Conservation (phyloP, 2,113 vertebrate genomes). For the Saguinus imperator region DNA sequence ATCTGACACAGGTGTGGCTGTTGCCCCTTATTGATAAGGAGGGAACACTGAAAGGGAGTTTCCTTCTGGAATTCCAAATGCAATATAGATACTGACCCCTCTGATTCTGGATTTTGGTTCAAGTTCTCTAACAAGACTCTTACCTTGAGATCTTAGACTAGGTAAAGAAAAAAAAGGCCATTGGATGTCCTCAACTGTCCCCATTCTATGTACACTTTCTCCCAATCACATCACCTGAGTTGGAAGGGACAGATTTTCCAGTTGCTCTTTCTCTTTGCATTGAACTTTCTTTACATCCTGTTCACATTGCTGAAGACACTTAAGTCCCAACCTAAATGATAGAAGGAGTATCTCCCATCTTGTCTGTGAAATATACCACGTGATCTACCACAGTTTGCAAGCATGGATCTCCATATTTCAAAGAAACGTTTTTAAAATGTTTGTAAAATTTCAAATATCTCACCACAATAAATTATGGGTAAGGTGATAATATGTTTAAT, state of each 20-base stretch:
- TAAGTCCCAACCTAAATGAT: not conserved
- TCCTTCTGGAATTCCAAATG: not conserved
- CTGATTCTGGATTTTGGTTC: not conserved
- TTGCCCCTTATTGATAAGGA: not conserved
- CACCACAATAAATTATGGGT: not conserved
- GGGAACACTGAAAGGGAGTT: not conserved
- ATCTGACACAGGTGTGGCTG: not conserved
- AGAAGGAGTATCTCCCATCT: not conserved
- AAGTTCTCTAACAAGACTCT: not conserved
- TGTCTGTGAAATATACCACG: not conserved
- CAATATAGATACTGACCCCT: not conserved
- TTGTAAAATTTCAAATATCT: not conserved
- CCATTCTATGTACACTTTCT: not conserved
- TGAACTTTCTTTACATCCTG: not conserved
- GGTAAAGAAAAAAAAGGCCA: not conserved
- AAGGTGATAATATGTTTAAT: not conserved
- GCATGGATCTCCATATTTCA: not conserved
- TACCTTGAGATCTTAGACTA: not conserved
- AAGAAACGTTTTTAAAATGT: not conserved
- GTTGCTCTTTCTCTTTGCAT: not conserved
- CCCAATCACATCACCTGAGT: not conserved
- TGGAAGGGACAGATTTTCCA: not conserved
- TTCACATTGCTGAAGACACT: not conserved
- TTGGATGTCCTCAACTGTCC: not conserved
- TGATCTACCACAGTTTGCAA: not conserved